Evolutionary conservation across 2,888 invertebrate species (phyloP).

Genomic region (Orthosia gothica): DNA sequence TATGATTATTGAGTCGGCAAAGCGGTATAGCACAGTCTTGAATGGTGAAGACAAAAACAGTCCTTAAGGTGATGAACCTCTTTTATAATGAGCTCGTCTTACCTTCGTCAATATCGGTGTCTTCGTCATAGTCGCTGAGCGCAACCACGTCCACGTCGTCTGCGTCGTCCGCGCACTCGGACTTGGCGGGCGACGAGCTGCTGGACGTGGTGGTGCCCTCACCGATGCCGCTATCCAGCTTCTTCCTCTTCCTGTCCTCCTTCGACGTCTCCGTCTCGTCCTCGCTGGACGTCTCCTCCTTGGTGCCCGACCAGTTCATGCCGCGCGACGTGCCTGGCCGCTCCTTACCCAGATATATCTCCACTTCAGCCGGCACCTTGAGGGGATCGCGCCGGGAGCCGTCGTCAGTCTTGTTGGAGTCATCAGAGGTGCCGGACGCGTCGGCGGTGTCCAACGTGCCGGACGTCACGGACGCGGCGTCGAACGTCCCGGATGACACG

Average conservation of each 20-base stretch:
- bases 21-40: too few species aligned
- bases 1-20: too few species aligned
- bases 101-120: slow-evolving; percentile 45
- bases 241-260: slow-evolving; percentile 85
- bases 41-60: too few species aligned
- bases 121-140: slow-evolving; percentile 45
- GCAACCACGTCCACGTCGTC: slow-evolving; percentile 33
- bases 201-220: slow-evolving; percentile 81
- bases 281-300: slow-evolving; percentile 59
- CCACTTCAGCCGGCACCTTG: slow-evolving; percentile 71
- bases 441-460: not conserved
- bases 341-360: slow-evolving; percentile 74
- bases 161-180: slow-evolving; percentile 61
- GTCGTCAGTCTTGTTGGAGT: slow-evolving; percentile 21
- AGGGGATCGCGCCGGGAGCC: slow-evolving; percentile 8
- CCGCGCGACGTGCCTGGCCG: slow-evolving; percentile 65
- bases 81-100: slow-evolving; percentile 1
- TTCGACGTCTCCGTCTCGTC: slow-evolving; percentile 60
- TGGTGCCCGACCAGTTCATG: slow-evolving; percentile 70
- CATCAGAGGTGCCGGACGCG: slow-evolving; percentile 4
- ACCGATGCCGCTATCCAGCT: slow-evolving; percentile 92
- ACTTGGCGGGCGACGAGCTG: slow-evolving; percentile 72
- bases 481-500: too few species aligned
- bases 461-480: not conserved
- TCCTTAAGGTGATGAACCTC: too few species aligned